Conservation (phyloP, 2,113 vertebrate species). For the Myrmophylax atrothorax region DNA sequence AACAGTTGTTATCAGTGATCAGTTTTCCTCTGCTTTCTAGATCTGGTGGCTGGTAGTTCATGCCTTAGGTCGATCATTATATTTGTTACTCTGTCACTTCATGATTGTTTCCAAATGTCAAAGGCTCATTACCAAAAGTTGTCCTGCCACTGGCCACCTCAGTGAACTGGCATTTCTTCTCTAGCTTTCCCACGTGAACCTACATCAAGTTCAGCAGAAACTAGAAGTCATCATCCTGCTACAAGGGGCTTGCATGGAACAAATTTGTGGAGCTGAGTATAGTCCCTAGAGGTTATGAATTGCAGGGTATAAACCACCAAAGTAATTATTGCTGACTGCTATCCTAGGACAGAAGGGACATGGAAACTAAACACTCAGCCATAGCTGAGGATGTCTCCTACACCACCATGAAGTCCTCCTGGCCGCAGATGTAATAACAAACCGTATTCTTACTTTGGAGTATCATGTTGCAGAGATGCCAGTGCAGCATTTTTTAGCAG, state of each 20-base stretch:
- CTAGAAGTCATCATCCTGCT: neutral
- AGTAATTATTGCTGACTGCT: slow-evolving; percentile 53
- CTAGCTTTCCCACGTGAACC: slow-evolving; percentile 20
- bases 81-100: neutral
- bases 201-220: neutral
- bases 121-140: neutral
- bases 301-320: slow-evolving; percentile 52
- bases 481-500: slow-evolving; percentile 33
- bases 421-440: slow-evolving; percentile 44
- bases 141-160: neutral
- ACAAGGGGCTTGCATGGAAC: slow-evolving; percentile 1
- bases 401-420: slow-evolving; percentile 1
- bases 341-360: slow-evolving; percentile 33
- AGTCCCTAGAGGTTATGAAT: slow-evolving; percentile 26
- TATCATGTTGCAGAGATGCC: slow-evolving; percentile 49
- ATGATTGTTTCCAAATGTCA: neutral
- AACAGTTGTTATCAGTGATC: neutral
- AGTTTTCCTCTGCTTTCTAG: neutral
- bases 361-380: slow-evolving; percentile 52
- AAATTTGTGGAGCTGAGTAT: slow-evolving; percentile 17
- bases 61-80: neutral
- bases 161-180: neutral
- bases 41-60: neutral
- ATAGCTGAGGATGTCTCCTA: neutral
- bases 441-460: neutral